phyloP scores from a whole-genome alignment of 2,888 invertebrate species.

The Eilema sororculum region DNA sequence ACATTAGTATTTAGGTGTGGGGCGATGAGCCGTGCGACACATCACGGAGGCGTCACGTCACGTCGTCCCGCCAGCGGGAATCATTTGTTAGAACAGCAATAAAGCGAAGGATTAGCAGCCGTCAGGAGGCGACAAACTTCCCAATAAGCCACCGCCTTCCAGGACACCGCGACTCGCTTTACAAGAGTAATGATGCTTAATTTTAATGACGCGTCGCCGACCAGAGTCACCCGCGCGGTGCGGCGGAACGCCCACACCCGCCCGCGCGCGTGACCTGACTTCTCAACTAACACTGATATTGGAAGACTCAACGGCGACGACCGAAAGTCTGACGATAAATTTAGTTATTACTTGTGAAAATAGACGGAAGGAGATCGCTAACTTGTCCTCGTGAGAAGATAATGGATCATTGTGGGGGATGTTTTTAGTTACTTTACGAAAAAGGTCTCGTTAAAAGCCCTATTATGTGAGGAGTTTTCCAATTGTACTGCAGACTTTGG shows the following conservation, averaged over 20 bases:
- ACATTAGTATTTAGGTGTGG: conserved; percentile 46
- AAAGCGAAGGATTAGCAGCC: conserved; percentile 79
- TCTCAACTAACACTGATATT: conserved; percentile 75
- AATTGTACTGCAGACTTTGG: conserved; percentile 73
- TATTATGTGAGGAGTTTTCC: conserved; percentile 83
- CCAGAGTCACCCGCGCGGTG: conserved; percentile 61
- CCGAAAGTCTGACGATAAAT: conserved; percentile 86
- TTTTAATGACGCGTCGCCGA: conserved; percentile 85
- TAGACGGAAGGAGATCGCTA: conserved; percentile 86
- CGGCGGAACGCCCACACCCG: conserved; percentile 57
- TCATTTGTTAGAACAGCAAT: conserved; percentile 82
- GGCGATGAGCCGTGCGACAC: conserved; percentile 40
- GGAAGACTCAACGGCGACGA: conserved; percentile 76
- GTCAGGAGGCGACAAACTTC: conserved; percentile 77
- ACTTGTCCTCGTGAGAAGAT: conserved; percentile 85
- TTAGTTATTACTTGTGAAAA: conserved; percentile 87
- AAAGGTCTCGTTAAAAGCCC: conserved; percentile 82
- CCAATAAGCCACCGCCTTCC: conserved; percentile 79
- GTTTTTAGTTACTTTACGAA: conserved; percentile 82
- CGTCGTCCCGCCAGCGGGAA: conserved; percentile 54
- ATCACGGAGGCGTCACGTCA: conserved; percentile 54
- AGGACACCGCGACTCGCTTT: conserved; percentile 76
- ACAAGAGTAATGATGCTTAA: conserved; percentile 87
- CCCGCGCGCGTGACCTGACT: conserved; percentile 77
- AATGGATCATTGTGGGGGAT: conserved; percentile 85